These are phyloP conservation scores for Seriola dumerili DNA, from an alignment of 2,113 vertebrate species.

Conservation along the genomic window DNA sequence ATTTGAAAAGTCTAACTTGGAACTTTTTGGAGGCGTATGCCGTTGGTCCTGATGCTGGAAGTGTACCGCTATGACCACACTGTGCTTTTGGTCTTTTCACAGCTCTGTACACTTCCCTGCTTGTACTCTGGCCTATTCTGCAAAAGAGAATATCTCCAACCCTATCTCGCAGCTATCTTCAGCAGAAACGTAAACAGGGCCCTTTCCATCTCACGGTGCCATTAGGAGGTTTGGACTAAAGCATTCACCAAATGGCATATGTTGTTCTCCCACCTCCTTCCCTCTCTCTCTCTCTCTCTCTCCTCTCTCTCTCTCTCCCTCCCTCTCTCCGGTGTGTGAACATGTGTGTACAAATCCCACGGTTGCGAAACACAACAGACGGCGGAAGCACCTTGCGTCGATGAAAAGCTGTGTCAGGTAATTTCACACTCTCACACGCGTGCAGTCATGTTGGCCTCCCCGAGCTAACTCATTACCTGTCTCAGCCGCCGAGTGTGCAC, in stretches of 20 bases:
- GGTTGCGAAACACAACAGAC: conserved; percentile 57
- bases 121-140: too few species aligned
- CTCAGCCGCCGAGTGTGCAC: conserved; percentile 34
- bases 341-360: conserved; percentile 59
- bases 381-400: conserved; percentile 54
- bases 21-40: too few species aligned
- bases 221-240: conserved; percentile 34
- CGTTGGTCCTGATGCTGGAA: neutral
- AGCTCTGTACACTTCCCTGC: too few species aligned
- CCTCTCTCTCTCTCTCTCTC: neutral
- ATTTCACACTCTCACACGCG: conserved; percentile 80
- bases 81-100: too few species aligned
- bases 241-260: conserved; percentile 56
- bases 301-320: conserved; percentile 13
- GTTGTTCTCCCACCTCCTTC: conserved; percentile 49
- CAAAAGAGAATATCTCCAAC: too few species aligned
- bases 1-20: too few species aligned
- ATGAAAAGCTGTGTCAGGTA: conserved; percentile 77
- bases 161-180: too few species aligned
- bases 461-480: conserved; percentile 83
- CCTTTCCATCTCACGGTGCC: neutral
- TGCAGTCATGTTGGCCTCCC: conserved; percentile 73
- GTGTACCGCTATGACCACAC: too few species aligned
- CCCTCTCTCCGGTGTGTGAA: conserved; percentile 14
- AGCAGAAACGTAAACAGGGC: too few species aligned